Evolutionary conservation across 2,797 vertebrate genomes (phyloP).

Genomic region (Neosilurus hyrtlii): DNA sequence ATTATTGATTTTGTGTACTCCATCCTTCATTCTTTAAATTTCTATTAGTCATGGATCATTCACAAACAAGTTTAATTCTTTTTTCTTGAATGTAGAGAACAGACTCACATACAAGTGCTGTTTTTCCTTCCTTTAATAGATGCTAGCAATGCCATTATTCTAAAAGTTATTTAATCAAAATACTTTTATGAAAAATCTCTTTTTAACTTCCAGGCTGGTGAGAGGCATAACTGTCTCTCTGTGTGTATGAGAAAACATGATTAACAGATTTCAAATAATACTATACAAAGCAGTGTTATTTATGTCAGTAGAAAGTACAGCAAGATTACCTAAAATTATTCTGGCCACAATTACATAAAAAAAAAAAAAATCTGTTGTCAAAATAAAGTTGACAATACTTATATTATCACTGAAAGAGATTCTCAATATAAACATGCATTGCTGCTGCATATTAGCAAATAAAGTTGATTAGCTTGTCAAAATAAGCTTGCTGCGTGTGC

Average conservation of each 20-base stretch:
- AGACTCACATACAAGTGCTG: background rate
- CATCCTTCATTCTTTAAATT: background rate
- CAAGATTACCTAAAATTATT: background rate
- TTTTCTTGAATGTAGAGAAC: background rate
- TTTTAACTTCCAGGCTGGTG: background rate
- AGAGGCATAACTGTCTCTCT: background rate
- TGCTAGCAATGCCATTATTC: background rate
- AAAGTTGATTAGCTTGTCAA: background rate
- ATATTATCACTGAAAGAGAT: background rate
- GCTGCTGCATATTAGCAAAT: background rate
- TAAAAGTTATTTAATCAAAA: background rate
- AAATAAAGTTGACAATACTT: no score
- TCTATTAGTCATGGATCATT: background rate
- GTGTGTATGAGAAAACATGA: background rate
- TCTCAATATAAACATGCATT: background rate
- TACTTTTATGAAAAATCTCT: background rate
- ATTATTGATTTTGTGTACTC: background rate
- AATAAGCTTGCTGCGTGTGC: background rate
- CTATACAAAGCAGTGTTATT: background rate
- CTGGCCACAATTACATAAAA: background rate
- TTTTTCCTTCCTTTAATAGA: background rate
- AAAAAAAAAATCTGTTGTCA: no score
- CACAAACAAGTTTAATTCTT: background rate
- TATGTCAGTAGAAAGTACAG: background rate
- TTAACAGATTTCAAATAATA: background rate